Evolutionary conservation across 2,797 vertebrate species (phyloP).

Genomic region (Pangasius krempfi): DNA sequence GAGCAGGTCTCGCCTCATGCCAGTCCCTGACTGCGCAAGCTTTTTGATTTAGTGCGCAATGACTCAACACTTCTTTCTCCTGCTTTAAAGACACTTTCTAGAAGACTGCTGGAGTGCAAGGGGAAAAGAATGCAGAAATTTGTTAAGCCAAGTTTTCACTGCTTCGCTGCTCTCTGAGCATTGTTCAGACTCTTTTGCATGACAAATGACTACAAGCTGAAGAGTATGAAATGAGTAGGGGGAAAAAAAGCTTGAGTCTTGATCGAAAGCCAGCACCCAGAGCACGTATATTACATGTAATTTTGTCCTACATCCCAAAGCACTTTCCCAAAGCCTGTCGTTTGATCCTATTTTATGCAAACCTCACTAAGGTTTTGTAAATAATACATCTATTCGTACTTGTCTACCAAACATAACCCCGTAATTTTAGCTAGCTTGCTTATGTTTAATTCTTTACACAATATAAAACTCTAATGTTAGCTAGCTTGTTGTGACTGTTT

Average conservation of each 20-base stretch:
- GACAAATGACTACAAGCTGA: slow-evolving; percentile 25
- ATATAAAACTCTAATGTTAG: not conserved
- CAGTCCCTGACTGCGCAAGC: slow-evolving; percentile 41
- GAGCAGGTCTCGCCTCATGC: slow-evolving; percentile 44
- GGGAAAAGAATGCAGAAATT: not conserved
- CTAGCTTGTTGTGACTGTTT: not conserved
- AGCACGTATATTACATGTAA: slow-evolving; percentile 22
- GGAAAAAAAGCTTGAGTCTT: not conserved
- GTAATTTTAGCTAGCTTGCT: not conserved
- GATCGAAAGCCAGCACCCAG: slow-evolving; percentile 13
- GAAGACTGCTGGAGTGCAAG: slow-evolving; percentile 23
- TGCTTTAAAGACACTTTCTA: slow-evolving; percentile 36
- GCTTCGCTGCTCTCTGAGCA: not conserved
- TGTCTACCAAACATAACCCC: not conserved
- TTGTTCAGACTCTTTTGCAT: not conserved
- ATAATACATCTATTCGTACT: slow-evolving; percentile 5
- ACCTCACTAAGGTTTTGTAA: slow-evolving; percentile 23
- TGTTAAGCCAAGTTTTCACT: not conserved
- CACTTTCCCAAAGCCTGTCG: not conserved
- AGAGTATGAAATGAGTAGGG: not conserved
- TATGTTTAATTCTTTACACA: not conserved
- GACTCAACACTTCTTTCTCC: slow-evolving; percentile 51
- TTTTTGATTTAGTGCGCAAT: slow-evolving; percentile 54
- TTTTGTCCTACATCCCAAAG: slow-evolving; percentile 18
- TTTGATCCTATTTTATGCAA: slow-evolving; percentile 28